Evolutionary conservation across 2,797 vertebrate genomes (phyloP), one percentile per base, ranked within the genome.

Genomic region (Agapornis canus): DNA sequence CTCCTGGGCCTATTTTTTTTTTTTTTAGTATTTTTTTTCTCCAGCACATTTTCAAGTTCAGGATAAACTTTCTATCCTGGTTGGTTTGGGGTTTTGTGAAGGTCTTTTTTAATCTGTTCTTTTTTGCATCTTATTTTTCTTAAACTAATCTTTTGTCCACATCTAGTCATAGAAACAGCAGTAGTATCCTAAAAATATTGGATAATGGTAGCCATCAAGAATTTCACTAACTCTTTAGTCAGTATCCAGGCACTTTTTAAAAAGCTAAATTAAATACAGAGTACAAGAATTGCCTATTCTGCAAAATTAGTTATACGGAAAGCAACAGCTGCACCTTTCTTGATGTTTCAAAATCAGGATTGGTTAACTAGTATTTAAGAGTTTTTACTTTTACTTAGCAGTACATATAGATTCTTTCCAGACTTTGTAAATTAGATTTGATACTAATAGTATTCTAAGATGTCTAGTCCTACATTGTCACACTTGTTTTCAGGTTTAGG

Each of bases 51-150:
- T 73, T 79, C 52, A 72, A 39, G 3, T 40, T 35, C 13, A 69
- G n/a, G 7, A 29, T 19, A 22, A 60, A 12, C 3, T 20, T 60
- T 49, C 7, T 83, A 7, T n/a, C 54, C 29, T 48, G 15, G 5
- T 47, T 32, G 4, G 17, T 39, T 68, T 52, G 19, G 19, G 4
- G 0, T 1, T 35, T 47, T n/a, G 3, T 20, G 40, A 21, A 8
- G 23, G 29, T 27, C 9, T 17, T 35, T 48, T 51, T 71, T 15
- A 23, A 17, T 43, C 1, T 48, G 25, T 56, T 37, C 0, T 56
- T 63, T 26, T 48, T 32, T 57, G 2, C 5, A 31, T 20, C 5
- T 61, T 70, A 5, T 66, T 84, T 76, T 80, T 63, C 10, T 57
- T 26, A 23, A 47, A 16, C 2, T 63, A 60, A 3, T 23, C 2